These are phyloP conservation scores for Lipotes vexillifer DNA, from an alignment of 2,113 vertebrate species.

Conservation along the genomic window DNA sequence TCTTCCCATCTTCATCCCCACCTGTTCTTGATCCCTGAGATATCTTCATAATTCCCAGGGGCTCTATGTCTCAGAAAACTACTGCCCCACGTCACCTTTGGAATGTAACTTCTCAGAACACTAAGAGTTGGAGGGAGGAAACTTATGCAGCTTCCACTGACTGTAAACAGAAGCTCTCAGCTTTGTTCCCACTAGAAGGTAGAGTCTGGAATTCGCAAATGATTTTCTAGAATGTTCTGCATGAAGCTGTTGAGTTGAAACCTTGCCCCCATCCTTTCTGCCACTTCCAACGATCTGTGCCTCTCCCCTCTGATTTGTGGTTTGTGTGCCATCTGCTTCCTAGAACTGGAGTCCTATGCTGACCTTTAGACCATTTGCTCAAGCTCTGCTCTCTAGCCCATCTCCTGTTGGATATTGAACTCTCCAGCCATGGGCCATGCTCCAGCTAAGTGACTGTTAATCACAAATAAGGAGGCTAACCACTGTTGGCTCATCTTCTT, in stretches of 20 bases:
- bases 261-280: neutral
- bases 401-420: neutral
- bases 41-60: neutral
- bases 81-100: neutral
- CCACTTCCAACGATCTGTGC: neutral
- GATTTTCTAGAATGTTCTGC: neutral
- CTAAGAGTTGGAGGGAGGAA: neutral
- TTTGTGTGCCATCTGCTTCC: neutral
- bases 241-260: neutral
- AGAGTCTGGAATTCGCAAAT: neutral
- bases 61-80: neutral
- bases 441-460: neutral
- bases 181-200: neutral
- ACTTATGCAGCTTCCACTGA: neutral
- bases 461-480: neutral
- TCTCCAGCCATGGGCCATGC: neutral
- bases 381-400: neutral
- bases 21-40: neutral
- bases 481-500: neutral
- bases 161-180: neutral
- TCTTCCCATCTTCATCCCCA: neutral
- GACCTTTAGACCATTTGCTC: neutral
- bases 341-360: neutral
- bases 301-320: neutral
- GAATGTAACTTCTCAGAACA: neutral